Percentiles rank a stretch among this genome's conserved stretches.
These are phyloP conservation scores for Oncopodura yosiiana DNA, from an alignment of 1,140 invertebrate species.

Conservation along the genomic window DNA sequence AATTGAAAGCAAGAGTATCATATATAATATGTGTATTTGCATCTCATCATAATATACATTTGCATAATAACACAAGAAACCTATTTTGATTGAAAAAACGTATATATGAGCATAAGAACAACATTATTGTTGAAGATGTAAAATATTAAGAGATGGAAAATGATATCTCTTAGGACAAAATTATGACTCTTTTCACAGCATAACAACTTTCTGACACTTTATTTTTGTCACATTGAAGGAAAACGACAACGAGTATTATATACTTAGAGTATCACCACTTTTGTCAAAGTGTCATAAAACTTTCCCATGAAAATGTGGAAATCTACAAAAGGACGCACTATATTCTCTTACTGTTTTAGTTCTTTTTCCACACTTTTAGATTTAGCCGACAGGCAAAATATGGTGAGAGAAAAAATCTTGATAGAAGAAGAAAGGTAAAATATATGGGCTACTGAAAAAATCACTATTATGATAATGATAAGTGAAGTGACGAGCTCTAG, in stretches of 20 bases:
- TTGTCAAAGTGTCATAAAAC: background rate
- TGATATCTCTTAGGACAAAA: background rate
- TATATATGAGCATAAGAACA: too few species aligned
- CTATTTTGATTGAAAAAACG: too few species aligned
- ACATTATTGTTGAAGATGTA: too few species aligned
- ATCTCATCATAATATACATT: too few species aligned
- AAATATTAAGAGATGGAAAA: too few species aligned
- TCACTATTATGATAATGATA: slow-evolving; percentile 14
- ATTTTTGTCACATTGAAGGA: background rate
- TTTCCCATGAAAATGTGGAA: slow-evolving; percentile 9
- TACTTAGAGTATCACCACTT: too few species aligned
- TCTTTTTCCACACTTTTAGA: background rate
- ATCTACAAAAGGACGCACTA: background rate
- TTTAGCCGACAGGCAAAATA: background rate
- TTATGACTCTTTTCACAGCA: slow-evolving; percentile 4
- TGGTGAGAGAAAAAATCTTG: background rate
- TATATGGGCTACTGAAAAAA: background rate
- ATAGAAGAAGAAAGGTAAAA: background rate
- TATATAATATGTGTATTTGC: too few species aligned
- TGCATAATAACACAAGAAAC: too few species aligned
- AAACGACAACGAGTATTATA: background rate
- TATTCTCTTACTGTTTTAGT: background rate
- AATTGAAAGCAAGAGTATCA: too few species aligned
- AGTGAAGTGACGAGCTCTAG: too few species aligned
- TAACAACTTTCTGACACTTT: background rate